Conservation (phyloP, 2,113 vertebrate genomes). For the Macquaria ambigua region DNA sequence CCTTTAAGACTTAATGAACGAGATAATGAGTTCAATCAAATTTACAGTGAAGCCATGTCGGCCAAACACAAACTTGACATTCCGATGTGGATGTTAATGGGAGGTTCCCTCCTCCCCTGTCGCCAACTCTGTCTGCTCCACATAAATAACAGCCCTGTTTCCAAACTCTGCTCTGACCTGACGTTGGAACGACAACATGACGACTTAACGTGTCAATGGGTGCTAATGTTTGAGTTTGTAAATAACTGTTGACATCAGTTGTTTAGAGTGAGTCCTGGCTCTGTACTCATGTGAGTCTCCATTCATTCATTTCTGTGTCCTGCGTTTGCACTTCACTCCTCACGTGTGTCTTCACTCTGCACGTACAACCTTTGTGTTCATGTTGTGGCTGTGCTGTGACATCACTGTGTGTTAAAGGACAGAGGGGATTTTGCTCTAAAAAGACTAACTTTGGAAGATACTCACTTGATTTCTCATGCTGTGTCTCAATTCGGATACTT, state of each 20-base stretch:
- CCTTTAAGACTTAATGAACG: neutral
- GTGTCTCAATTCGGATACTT: too few species aligned
- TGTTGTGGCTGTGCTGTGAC: slow-evolving; percentile 9
- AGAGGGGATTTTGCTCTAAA: neutral
- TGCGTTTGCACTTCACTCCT: neutral
- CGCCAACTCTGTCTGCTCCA: slow-evolving; percentile 8
- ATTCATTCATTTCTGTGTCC: slow-evolving; percentile 21
- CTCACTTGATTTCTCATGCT: neutral
- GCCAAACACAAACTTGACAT: slow-evolving; percentile 63
- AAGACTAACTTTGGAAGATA: too few species aligned
- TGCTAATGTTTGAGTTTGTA: neutral
- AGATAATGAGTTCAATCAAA: neutral
- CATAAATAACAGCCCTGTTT: slow-evolving; percentile 19
- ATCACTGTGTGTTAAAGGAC: slow-evolving; percentile 7
- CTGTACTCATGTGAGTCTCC: slow-evolving; percentile 28
- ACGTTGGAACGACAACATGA: neutral
- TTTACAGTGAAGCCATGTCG: neutral
- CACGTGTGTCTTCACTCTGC: slow-evolving; percentile 9
- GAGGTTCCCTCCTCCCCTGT: slow-evolving; percentile 20
- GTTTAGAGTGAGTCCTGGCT: slow-evolving; percentile 29
- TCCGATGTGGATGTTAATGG: slow-evolving; percentile 31
- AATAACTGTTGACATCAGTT: neutral
- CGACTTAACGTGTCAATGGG: neutral
- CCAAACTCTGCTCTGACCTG: neutral
- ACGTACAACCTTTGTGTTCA: neutral